phyloP scores from a whole-genome alignment of 2,888 invertebrate species.

The Andrena minutula region DNA sequence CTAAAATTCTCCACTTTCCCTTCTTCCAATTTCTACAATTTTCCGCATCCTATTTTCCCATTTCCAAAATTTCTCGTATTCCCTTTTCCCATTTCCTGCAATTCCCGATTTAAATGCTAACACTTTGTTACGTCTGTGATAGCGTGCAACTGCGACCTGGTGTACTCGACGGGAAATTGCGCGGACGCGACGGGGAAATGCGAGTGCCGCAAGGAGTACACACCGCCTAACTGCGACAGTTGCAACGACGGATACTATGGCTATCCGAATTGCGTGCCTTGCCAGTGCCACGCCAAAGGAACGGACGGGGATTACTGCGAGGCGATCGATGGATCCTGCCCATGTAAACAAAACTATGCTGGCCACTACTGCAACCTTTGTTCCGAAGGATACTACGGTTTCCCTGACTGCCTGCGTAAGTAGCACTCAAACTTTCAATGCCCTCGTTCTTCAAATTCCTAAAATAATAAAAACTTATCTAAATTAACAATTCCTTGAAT shows the following conservation, averaged over 20 bases:
- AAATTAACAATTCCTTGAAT: no score
- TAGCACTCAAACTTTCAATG: conserved; percentile 55
- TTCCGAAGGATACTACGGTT: conserved; percentile 94
- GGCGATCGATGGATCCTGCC: conserved; percentile 93
- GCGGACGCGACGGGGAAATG: conserved; percentile 95
- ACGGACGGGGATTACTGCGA: conserved; percentile 95
- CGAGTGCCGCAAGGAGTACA: conserved; percentile 93
- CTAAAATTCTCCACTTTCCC: no score
- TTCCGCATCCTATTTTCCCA: no score
- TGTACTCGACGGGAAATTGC: conserved; percentile 97
- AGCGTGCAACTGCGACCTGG: conserved; percentile 95
- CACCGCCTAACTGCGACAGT: conserved; percentile 92
- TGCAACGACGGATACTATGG: conserved; percentile 97
- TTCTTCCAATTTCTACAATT: no score
- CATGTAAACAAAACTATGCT: conserved; percentile 95
- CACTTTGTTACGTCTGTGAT: conserved; percentile 68
- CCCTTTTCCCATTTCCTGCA: no score
- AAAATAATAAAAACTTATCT: no score
- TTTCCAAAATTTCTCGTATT: no score
- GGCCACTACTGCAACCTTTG: conserved; percentile 96
- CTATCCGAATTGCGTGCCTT: conserved; percentile 96
- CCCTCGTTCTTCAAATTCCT: no score
- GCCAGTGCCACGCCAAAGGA: conserved; percentile 96
- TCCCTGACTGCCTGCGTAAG: conserved; percentile 93
- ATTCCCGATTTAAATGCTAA: no score